Evolutionary conservation across 2,113 vertebrate species (phyloP).

Genomic region (Daubentonia madagascariensis): DNA sequence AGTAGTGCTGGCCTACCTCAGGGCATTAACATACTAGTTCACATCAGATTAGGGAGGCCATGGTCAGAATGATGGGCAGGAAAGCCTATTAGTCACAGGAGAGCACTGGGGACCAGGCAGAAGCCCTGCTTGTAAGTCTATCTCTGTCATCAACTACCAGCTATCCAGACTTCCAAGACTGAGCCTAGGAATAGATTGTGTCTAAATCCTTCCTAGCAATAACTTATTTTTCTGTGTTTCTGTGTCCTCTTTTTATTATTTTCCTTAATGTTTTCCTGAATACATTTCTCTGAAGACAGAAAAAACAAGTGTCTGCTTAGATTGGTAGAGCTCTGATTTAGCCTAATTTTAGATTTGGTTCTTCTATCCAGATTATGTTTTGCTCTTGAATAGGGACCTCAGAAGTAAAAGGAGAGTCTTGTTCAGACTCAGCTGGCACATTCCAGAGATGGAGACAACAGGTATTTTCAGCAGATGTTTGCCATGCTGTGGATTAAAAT

Average conservation of each 20-base stretch:
- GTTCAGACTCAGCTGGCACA: background rate
- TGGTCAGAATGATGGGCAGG: background rate
- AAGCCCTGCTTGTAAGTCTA: background rate
- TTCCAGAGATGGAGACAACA: background rate
- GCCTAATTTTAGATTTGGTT: conserved; percentile 11
- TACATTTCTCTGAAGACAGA: background rate
- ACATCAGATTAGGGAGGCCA: background rate
- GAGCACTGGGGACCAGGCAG: no score
- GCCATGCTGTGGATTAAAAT: background rate
- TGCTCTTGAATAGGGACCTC: background rate
- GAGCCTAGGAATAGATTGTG: background rate
- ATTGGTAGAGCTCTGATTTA: background rate
- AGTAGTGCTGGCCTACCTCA: background rate
- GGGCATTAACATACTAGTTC: background rate
- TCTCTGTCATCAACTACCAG: background rate
- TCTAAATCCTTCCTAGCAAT: background rate
- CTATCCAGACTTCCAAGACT: background rate
- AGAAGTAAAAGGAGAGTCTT: background rate
- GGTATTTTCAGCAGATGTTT: conserved; percentile 56
- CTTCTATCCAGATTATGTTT: background rate
- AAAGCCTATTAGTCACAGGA: background rate
- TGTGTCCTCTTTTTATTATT: background rate
- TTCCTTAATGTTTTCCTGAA: background rate
- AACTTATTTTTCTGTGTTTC: background rate
- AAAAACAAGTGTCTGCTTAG: background rate